Percentiles rank a stretch among this genome's conserved stretches.
These are phyloP conservation scores for Nineta flava DNA, from an alignment of 2,888 invertebrate species.

Conservation along the genomic window DNA sequence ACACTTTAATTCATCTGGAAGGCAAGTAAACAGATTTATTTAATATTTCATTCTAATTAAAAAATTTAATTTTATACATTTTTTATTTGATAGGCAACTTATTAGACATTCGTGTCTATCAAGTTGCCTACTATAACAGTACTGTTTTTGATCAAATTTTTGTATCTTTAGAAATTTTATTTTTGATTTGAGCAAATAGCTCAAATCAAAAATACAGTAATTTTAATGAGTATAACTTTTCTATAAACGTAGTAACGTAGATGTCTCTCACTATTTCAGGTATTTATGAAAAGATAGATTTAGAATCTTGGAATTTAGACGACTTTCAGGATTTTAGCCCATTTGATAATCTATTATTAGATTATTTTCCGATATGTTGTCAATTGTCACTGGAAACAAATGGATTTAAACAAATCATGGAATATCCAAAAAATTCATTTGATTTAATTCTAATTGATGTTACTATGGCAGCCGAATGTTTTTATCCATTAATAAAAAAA, in stretches of 20 bases:
- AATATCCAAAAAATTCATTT: conserved; percentile 4
- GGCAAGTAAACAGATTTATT: conserved; percentile 4
- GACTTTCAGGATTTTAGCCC: neutral
- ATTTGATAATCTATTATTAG: neutral
- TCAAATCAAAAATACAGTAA: too few species aligned
- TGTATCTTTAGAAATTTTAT: too few species aligned
- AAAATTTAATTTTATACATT: too few species aligned
- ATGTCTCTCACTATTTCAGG: too few species aligned
- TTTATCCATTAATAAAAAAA: conserved; percentile 4
- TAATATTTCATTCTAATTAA: too few species aligned
- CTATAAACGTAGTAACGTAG: too few species aligned
- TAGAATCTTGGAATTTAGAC: neutral
- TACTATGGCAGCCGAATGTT: neutral
- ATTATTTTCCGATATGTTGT: neutral
- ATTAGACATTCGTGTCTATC: too few species aligned
- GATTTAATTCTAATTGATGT: conserved; percentile 3
- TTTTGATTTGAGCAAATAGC: too few species aligned
- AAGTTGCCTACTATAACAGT: too few species aligned
- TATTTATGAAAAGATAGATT: neutral
- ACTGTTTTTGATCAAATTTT: too few species aligned
- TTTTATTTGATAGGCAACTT: too few species aligned
- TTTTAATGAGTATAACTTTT: too few species aligned
- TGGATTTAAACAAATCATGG: neutral
- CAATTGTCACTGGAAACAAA: neutral
- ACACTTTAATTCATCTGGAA: conserved; percentile 19